These are phyloP conservation scores for Diogma glabrata DNA, from an alignment of 2,888 invertebrate species.

Conservation along the genomic window DNA sequence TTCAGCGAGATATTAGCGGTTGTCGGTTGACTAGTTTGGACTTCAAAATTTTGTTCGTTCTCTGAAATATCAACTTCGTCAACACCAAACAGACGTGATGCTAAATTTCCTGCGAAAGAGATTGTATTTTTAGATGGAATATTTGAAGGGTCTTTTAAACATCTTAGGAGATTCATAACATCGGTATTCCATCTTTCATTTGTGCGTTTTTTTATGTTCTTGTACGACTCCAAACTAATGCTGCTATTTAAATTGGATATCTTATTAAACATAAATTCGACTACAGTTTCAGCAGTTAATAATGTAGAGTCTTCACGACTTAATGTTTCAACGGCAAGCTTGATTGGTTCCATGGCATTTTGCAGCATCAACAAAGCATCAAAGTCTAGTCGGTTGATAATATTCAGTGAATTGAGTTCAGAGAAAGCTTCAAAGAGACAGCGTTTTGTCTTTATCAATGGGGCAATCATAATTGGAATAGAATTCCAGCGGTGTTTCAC, in stretches of 20 bases:
- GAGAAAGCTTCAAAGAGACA: too few relatives aligned
- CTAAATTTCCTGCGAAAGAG: slow-evolving; percentile 6
- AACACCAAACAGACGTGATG: not conserved
- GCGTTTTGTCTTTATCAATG: slow-evolving; percentile 1
- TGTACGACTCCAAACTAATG: not conserved
- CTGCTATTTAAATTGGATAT: not conserved
- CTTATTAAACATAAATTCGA: not conserved
- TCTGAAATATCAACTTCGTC: not conserved
- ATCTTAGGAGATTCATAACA: not conserved
- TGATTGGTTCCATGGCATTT: not conserved
- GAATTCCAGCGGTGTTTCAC: slow-evolving; percentile 2
- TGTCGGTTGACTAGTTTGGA: not conserved
- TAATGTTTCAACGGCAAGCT: not conserved
- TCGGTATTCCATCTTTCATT: not conserved
- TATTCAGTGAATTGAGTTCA: not conserved
- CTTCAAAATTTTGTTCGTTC: too few relatives aligned
- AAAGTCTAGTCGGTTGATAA: not conserved
- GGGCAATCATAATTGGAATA: not conserved
- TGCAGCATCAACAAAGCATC: not conserved
- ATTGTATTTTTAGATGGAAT: not conserved
- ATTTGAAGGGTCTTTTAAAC: not conserved
- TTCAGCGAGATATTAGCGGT: not conserved
- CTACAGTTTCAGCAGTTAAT: not conserved
- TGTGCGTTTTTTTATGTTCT: not conserved
- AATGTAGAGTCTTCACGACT: not conserved